Percentiles rank a stretch among this genome's conserved stretches.
Evolutionary conservation across 2,113 vertebrate species (phyloP).

Genomic region (Toxotes jaculatrix): DNA sequence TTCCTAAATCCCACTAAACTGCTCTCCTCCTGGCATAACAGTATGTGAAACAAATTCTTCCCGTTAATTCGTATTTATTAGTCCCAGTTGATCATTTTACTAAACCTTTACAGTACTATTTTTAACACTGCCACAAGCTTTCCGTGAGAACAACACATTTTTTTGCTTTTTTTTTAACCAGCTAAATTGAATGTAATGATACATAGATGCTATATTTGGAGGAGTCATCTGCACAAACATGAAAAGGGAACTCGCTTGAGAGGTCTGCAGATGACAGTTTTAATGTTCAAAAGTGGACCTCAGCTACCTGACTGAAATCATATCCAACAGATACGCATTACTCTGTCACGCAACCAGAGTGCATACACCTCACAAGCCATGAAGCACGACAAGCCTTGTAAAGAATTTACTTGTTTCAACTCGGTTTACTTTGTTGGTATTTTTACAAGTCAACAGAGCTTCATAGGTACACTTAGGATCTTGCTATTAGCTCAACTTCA

Average conservation of each 20-base stretch:
- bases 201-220: not conserved
- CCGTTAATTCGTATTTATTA: slow-evolving; percentile 7
- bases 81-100: slow-evolving; percentile 3
- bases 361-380: not conserved
- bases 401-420: slow-evolving; percentile 10
- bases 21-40: not conserved
- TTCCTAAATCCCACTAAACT: slow-evolving; percentile 13
- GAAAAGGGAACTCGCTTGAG: not conserved
- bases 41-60: not conserved
- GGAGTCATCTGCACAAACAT: not conserved
- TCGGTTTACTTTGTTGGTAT: slow-evolving; percentile 9
- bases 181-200: slow-evolving; percentile 5
- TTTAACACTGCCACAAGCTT: slow-evolving; percentile 8
- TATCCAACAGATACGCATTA: not conserved
- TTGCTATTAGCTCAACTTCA: slow-evolving; percentile 4
- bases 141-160: slow-evolving; percentile 7
- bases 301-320: not conserved
- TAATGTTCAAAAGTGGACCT: not conserved
- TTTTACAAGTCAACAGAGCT: slow-evolving; percentile 16
- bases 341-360: not conserved
- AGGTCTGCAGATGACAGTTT: not conserved
- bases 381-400: not conserved
- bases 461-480: not conserved
- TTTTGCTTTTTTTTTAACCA: not conserved
- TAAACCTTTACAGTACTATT: not conserved